Evolutionary conservation across 2,113 vertebrate species (phyloP).

Genomic region (Acrocephalus kingi): DNA sequence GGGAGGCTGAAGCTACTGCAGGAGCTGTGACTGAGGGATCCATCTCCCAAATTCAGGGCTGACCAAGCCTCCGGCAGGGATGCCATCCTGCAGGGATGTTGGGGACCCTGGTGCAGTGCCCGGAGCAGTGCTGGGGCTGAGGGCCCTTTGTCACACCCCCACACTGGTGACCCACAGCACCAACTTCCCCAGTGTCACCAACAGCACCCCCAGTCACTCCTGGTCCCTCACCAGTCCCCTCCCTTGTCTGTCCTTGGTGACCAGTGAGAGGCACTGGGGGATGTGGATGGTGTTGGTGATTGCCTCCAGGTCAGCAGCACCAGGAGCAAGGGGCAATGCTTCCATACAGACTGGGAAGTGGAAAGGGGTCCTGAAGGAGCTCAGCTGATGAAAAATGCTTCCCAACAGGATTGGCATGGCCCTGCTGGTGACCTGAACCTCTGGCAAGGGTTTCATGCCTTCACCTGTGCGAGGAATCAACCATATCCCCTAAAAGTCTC

Average conservation of each 20-base stretch:
- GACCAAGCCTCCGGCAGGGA: fast-evolving
- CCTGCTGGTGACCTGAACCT: background rate
- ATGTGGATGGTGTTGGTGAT: fast-evolving
- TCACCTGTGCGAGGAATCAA: background rate
- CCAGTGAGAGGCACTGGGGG: background rate
- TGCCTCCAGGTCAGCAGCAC: background rate
- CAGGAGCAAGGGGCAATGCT: fast-evolving
- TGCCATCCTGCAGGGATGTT: background rate
- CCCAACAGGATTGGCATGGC: background rate
- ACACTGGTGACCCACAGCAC: background rate
- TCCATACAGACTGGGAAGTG: fast-evolving
- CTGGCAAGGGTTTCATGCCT: background rate
- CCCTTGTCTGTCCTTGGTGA: background rate
- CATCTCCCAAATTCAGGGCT: background rate
- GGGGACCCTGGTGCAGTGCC: fast-evolving
- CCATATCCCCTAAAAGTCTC: background rate
- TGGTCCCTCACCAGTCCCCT: background rate
- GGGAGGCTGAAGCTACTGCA: background rate
- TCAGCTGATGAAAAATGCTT: background rate
- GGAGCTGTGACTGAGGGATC: background rate
- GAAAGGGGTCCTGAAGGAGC: background rate
- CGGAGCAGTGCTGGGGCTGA: background rate
- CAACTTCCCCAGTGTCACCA: background rate
- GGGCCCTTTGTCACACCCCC: background rate
- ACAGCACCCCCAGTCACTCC: background rate